Evolutionary conservation across 2,113 vertebrate genomes (phyloP), one percentile per base, ranked within the genome.

Genomic region (Carassius carassius): DNA sequence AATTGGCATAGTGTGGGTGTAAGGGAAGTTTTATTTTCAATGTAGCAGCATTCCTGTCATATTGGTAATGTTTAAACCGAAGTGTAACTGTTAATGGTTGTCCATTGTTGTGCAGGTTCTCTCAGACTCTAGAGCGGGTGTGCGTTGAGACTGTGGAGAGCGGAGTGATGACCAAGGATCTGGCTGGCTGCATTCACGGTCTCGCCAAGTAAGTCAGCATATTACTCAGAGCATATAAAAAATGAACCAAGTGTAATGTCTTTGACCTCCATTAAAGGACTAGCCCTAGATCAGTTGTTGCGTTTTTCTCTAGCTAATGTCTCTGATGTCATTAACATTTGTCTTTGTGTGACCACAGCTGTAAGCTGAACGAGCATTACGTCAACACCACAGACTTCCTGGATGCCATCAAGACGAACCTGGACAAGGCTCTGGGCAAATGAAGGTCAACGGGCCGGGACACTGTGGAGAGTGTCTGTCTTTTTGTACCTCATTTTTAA

Each of bases 351-450:
- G 60, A 58, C 69, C 56, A 19, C 93, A 99, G 98, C 0, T 96
- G 97, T 93, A 97, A 97, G 92, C 93, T 99, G 86, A 97, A 99
- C 0, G 96, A 99, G 90, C 97, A 99, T 85, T 99, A 95, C 58
- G 95, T 99, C 90, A 99, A 99, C 92, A 99, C 98, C n/a, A 96
- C 96, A 0, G 98, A 99, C 94, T 99, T 99, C 94, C 93, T 99
- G 6, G 98, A 99, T 7, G 93, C 97, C 91, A 99, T 99, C 93
- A 98, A 96, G 94, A 96, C 91, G 89, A 99, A 98, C 89, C 92
- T 99, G 91, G 97, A 99, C 86, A 97, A 95, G 91, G 97, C 97
- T 29, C 93, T 99, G 73, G 96, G 96, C 92, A 97, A 96, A 90
- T 94, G 95, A 94, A 96, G 94, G 91, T 77, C 62, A 76, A 83